Conservation (phyloP, 2,797 vertebrate species). For the Emydoidea blandingii region DNA sequence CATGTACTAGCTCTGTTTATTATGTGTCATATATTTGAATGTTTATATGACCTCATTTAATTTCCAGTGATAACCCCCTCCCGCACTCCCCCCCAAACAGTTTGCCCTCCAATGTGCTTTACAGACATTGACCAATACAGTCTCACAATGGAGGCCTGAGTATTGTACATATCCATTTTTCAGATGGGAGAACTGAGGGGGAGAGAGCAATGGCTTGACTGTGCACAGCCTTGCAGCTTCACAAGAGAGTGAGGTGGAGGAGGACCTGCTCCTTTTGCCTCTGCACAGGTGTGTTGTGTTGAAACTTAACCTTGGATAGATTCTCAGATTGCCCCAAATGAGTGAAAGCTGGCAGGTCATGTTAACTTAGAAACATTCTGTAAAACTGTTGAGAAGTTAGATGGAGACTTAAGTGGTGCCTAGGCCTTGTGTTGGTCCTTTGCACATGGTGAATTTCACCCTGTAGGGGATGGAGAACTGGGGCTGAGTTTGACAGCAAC, state of each 20-base stretch:
- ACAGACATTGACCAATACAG: background rate
- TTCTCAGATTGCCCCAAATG: background rate
- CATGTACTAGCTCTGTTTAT: background rate
- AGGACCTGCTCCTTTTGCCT: background rate
- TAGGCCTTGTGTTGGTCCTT: background rate
- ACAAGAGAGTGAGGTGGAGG: background rate
- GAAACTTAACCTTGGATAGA: background rate
- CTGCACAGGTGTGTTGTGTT: background rate
- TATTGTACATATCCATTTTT: background rate
- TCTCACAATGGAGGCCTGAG: background rate
- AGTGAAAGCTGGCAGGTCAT: background rate
- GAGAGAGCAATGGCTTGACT: background rate
- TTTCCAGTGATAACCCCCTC: background rate
- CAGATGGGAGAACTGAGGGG: background rate
- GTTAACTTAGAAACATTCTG: background rate
- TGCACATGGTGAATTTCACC: background rate
- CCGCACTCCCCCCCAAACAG: background rate
- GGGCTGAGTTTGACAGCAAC: background rate
- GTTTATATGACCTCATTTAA: background rate
- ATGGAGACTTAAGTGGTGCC: background rate
- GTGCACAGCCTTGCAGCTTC: background rate
- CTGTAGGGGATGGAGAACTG: background rate
- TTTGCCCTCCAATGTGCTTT: background rate
- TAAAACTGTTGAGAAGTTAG: background rate
- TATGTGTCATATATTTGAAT: background rate